phyloP scores from a whole-genome alignment of 2,797 vertebrate genomes.

The Odontamblyopus rebecca region DNA sequence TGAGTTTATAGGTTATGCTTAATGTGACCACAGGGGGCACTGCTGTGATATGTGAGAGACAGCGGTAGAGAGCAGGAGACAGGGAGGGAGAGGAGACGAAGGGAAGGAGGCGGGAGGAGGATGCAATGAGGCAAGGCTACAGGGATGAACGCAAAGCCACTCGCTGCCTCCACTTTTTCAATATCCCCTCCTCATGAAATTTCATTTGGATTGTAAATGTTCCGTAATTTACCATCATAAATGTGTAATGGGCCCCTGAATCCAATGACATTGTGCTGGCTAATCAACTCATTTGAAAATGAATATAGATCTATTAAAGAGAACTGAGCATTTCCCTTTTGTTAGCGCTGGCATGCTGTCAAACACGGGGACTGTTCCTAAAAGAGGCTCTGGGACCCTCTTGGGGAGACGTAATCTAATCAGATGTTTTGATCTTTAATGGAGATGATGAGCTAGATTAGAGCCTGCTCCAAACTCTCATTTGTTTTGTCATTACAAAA shows the following conservation, averaged over 20 bases:
- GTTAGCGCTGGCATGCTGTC: conserved; percentile 77
- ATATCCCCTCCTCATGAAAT: conserved; percentile 84
- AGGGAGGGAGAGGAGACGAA: conserved; percentile 19
- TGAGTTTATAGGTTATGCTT: conserved; percentile 47
- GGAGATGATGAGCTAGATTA: conserved; percentile 62
- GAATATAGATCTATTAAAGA: conserved; percentile 86
- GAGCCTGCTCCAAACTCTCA: conserved; percentile 56
- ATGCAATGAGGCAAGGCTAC: conserved; percentile 74
- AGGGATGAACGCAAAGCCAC: conserved; percentile 72
- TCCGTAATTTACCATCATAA: conserved; percentile 87
- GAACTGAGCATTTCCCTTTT: conserved; percentile 76
- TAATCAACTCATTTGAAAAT: conserved; percentile 88
- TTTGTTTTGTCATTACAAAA: conserved; percentile 73
- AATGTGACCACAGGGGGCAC: conserved; percentile 80
- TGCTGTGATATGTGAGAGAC: conserved; percentile 75
- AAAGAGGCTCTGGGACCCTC: conserved; percentile 46
- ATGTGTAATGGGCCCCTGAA: conserved; percentile 86
- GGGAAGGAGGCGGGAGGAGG: conserved; percentile 52
- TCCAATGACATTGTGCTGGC: conserved; percentile 84
- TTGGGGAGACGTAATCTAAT: conserved; percentile 50
- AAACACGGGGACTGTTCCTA: conserved; percentile 64
- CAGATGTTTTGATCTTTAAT: conserved; percentile 66
- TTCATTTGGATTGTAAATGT: conserved; percentile 90
- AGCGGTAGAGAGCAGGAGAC: conserved; percentile 14
- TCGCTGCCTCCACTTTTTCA: conserved; percentile 75